Percentiles rank a stretch among this genome's conserved stretches.
phyloP scores from a whole-genome alignment of 2,113 vertebrate species.

The Apistogramma diplotaenia region DNA sequence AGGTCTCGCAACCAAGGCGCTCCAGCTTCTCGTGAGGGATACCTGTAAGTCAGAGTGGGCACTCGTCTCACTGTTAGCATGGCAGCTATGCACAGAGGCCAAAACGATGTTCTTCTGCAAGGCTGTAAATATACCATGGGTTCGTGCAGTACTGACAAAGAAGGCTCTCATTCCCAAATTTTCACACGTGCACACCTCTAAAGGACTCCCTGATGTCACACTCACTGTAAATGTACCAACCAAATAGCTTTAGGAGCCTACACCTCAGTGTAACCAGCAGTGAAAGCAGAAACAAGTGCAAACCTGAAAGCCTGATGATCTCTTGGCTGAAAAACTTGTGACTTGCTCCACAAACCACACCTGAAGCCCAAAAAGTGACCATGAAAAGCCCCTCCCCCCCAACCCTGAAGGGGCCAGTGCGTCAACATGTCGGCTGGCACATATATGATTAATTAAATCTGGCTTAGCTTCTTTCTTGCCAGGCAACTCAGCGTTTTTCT shows the following conservation, averaged over 20 bases:
- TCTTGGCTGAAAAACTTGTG: too few relatives aligned
- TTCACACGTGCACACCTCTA: background rate
- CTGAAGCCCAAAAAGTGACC: too few relatives aligned
- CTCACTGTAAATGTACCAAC: too few relatives aligned
- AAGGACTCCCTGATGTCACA: background rate
- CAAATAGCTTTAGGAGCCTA: background rate
- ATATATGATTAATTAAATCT: background rate
- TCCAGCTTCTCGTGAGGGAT: background rate
- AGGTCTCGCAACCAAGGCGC: too few relatives aligned
- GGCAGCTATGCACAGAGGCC: accelerated
- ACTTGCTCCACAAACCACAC: too few relatives aligned
- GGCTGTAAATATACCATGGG: too few relatives aligned
- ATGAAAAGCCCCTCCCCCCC: too few relatives aligned
- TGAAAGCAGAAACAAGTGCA: background rate
- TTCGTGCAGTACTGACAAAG: background rate
- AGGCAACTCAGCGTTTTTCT: background rate
- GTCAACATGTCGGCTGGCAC: background rate
- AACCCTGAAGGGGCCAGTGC: too few relatives aligned
- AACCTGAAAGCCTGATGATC: background rate
- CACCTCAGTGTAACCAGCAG: background rate
- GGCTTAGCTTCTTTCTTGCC: background rate
- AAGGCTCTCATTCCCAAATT: accelerated
- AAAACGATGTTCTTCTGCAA: background rate
- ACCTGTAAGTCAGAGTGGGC: too few relatives aligned
- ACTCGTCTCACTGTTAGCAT: background rate